Conservation (phyloP, 1,140 invertebrate species). For the Cyrtorhinus lividipennis region DNA sequence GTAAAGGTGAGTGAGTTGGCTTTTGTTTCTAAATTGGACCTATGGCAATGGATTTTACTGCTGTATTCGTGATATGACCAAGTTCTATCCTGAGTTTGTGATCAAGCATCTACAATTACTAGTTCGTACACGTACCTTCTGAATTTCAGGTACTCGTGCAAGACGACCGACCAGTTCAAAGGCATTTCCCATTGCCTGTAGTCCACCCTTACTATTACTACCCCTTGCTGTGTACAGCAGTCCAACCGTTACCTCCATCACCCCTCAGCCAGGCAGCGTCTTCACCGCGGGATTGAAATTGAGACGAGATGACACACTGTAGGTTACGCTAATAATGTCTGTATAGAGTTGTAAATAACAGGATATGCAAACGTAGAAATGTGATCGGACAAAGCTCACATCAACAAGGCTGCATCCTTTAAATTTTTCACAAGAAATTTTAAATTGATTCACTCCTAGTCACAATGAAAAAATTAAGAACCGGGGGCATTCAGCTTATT, state of each 20-base stretch:
- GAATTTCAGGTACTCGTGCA: slow-evolving; percentile 79
- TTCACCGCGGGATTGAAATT: background rate
- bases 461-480: too few relatives aligned
- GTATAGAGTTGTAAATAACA: too few relatives aligned
- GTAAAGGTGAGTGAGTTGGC: slow-evolving; percentile 13
- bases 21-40: background rate
- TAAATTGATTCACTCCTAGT: too few relatives aligned
- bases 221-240: slow-evolving; percentile 20
- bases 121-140: slow-evolving; percentile 32
- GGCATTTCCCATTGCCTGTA: slow-evolving; percentile 22
- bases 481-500: too few relatives aligned
- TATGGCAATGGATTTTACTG: background rate
- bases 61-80: background rate
- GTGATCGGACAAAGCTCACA: too few relatives aligned
- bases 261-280: slow-evolving; percentile 1
- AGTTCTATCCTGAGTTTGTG: background rate
- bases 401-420: too few relatives aligned
- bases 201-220: slow-evolving; percentile 25
- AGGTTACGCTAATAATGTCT: too few relatives aligned
- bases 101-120: background rate
- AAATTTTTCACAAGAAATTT: too few relatives aligned
- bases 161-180: slow-evolving; percentile 41
- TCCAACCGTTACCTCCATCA: slow-evolving; percentile 4
- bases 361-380: too few relatives aligned
- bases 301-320: too few relatives aligned